Percentiles rank a stretch among this genome's conserved stretches.
Conservation (phyloP, 2,797 vertebrate species). For the Mus caroli region DNA sequence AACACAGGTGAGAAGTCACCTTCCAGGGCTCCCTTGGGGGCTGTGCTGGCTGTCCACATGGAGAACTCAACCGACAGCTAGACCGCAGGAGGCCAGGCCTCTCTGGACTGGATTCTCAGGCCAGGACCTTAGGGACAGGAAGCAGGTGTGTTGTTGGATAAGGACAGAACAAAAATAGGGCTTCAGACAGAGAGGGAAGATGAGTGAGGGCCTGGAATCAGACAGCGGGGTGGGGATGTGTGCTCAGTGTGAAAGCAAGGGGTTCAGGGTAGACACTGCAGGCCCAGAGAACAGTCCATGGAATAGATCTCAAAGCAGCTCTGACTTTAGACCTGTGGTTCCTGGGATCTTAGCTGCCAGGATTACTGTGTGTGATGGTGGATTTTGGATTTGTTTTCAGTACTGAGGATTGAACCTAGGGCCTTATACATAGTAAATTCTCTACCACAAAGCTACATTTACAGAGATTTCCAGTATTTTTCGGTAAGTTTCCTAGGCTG, state of each 20-base stretch:
- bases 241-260: background rate
- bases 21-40: background rate
- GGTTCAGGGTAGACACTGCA: background rate
- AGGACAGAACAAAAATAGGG: constrained; percentile 32
- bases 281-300: background rate
- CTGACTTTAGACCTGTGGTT: background rate
- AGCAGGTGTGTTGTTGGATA: constrained; percentile 63
- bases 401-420: background rate
- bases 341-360: background rate
- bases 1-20: constrained; percentile 45
- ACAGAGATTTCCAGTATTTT: background rate
- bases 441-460: background rate
- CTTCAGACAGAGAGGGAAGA: background rate
- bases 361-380: background rate
- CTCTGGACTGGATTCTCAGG: constrained; percentile 58
- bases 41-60: background rate
- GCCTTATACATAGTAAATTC: background rate
- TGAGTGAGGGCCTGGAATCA: background rate
- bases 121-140: constrained; percentile 56
- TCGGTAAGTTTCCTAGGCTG: background rate
- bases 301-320: background rate
- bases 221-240: background rate
- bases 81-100: background rate
- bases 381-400: background rate
- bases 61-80: background rate